Conservation (phyloP, 1,140 invertebrate species). For the Drosophila willistoni region DNA sequence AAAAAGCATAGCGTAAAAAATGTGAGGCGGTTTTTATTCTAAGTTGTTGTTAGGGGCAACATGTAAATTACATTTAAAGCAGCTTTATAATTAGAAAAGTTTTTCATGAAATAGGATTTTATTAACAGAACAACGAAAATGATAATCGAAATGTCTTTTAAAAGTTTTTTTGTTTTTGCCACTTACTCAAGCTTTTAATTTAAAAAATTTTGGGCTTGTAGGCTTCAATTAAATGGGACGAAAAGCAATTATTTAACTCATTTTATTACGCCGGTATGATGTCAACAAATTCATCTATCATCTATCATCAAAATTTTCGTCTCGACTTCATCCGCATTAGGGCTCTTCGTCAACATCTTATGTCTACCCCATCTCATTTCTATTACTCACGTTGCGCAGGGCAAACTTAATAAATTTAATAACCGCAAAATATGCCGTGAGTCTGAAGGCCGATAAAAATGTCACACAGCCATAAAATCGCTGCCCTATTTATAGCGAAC, state of each 20-base stretch:
- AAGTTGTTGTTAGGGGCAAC: background rate
- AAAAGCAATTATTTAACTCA: slow-evolving; percentile 13
- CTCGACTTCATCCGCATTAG: background rate
- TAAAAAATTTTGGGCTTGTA: background rate
- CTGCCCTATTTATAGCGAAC: slow-evolving; percentile 59
- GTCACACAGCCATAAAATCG: slow-evolving; percentile 51
- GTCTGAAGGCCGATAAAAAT: slow-evolving; percentile 44
- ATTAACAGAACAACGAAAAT: slow-evolving; percentile 37
- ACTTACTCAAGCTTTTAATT: background rate
- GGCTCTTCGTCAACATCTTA: too few species aligned
- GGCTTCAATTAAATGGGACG: background rate
- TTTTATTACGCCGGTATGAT: slow-evolving; percentile 57
- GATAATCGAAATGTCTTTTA: slow-evolving; percentile 2
- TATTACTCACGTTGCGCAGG: background rate
- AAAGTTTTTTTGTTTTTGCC: background rate
- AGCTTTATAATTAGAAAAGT: slow-evolving; percentile 69
- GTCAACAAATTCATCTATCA: slow-evolving; percentile 62
- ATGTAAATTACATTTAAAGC: slow-evolving; percentile 51
- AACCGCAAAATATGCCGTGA: slow-evolving; percentile 57
- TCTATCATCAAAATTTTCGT: background rate
- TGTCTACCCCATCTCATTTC: too few species aligned
- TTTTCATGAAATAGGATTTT: slow-evolving; percentile 44
- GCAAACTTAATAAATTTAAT: slow-evolving; percentile 64
- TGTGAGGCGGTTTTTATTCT: slow-evolving; percentile 43
- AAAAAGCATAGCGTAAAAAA: slow-evolving; percentile 51